phyloP scores from a whole-genome alignment of 2,113 vertebrate species.

The Gymnobelideus leadbeateri region DNA sequence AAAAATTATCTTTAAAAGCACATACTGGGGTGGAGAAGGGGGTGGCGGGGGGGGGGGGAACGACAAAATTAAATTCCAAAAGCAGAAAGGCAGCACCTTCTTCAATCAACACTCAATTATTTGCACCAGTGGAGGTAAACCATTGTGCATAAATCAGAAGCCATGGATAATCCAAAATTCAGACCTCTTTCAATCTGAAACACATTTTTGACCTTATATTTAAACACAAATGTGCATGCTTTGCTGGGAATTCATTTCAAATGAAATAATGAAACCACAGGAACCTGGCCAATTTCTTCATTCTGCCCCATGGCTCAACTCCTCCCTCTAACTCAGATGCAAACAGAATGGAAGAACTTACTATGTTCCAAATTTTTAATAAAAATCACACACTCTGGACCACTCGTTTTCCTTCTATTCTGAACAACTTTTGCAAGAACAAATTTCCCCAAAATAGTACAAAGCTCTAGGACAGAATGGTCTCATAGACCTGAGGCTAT shows the following conservation, averaged over 20 bases:
- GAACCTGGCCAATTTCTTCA: background rate
- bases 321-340: background rate
- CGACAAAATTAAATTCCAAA: background rate
- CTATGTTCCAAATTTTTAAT: background rate
- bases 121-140: background rate
- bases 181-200: background rate
- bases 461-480: background rate
- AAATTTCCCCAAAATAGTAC: background rate
- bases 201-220: background rate
- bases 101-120: background rate
- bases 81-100: background rate
- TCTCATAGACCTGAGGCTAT: background rate
- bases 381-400: background rate
- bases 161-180: background rate
- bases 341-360: constrained; percentile 2
- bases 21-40: background rate
- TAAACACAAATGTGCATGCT: background rate
- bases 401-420: background rate
- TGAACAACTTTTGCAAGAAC: background rate
- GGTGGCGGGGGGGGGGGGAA: too few species aligned
- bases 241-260: background rate
- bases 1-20: background rate
- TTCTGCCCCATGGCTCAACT: background rate
- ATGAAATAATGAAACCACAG: background rate
- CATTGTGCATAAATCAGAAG: background rate